A percentile compares a stretch with the other conserved stretches of the same genome.
These are phyloP conservation scores for Quadroppia sp. DNA, from an alignment of 2,888 invertebrate genomes.

Conservation along the genomic window DNA sequence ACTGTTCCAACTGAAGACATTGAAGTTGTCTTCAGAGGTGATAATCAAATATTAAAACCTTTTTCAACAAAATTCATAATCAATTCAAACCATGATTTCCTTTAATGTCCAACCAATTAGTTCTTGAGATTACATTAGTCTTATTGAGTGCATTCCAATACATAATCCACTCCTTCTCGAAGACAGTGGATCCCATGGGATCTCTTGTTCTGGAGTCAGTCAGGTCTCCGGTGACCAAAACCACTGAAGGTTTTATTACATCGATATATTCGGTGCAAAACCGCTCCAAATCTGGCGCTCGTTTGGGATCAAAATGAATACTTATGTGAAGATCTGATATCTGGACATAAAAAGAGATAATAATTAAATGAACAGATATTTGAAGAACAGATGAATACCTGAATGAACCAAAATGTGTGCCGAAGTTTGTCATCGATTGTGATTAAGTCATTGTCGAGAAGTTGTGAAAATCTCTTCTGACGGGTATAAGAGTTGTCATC, in stretches of 20 bases:
- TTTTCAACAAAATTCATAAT: too few species aligned
- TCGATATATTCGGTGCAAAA: conserved; percentile 72
- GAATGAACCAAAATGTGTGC: conserved; percentile 68
- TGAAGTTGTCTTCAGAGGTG: conserved; percentile 79
- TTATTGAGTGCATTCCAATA: conserved; percentile 68
- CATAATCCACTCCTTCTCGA: conserved; percentile 73
- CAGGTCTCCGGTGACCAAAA: conserved; percentile 80
- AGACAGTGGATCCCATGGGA: conserved; percentile 74
- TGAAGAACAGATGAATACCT: conserved; percentile 58
- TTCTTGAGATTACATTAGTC: conserved; percentile 63
- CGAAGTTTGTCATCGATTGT: conserved; percentile 39
- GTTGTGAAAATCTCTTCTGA: neutral
- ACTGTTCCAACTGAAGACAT: conserved; percentile 62
- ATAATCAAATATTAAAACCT: too few species aligned
- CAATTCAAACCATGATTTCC: conserved; percentile 75
- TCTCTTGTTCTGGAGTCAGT: conserved; percentile 79
- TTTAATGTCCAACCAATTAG: conserved; percentile 79
- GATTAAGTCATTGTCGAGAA: neutral
- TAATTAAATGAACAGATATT: neutral
- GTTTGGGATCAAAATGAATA: conserved; percentile 68
- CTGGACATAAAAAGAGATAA: conserved; percentile 55
- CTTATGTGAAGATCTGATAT: conserved; percentile 86
- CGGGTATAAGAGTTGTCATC: neutral
- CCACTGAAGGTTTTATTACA: conserved; percentile 68
- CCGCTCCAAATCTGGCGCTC: conserved; percentile 70